Conservation (phyloP, 2,888 invertebrate genomes). For the Drosophila limbata region DNA sequence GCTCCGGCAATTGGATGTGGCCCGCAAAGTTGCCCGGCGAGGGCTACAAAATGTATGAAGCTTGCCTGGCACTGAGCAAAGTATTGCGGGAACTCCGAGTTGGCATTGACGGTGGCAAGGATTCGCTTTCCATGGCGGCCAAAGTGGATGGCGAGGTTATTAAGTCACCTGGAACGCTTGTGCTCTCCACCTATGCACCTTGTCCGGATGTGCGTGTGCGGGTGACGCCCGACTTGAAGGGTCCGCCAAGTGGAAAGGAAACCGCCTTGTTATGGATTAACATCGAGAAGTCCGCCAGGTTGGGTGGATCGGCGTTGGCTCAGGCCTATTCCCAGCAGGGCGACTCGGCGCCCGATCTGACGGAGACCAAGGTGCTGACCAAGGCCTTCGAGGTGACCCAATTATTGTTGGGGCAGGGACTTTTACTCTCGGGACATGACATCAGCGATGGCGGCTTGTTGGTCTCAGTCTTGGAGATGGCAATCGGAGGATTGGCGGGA, state of each 20-base stretch:
- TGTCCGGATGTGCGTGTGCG: constrained; percentile 94
- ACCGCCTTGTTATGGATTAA: constrained; percentile 92
- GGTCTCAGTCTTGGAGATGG: constrained; percentile 96
- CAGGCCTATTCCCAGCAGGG: constrained; percentile 96
- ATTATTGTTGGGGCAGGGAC: constrained; percentile 88
- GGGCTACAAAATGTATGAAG: constrained; percentile 94
- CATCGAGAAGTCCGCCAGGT: constrained; percentile 90
- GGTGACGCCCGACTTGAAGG: constrained; percentile 96
- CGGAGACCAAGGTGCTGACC: constrained; percentile 89
- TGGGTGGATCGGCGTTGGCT: constrained; percentile 97
- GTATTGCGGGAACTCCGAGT: constrained; percentile 93
- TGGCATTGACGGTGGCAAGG: constrained; percentile 98
- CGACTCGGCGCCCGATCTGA: constrained; percentile 92
- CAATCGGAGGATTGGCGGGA: constrained; percentile 96
- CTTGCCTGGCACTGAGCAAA: constrained; percentile 94
- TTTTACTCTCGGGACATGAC: constrained; percentile 93
- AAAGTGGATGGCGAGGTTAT: constrained; percentile 90
- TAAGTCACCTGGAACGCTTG: constrained; percentile 94
- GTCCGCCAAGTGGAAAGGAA: constrained; percentile 86
- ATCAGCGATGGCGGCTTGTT: constrained; percentile 98
- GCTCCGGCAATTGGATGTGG: constrained; percentile 99
- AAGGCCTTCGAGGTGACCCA: constrained; percentile 94
- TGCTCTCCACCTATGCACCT: constrained; percentile 98
- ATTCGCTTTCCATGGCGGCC: constrained; percentile 98
- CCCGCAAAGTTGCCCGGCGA: constrained; percentile 97